phyloP scores from a whole-genome alignment of 2,113 vertebrate species.

The Mesoclemmys tuberculata region DNA sequence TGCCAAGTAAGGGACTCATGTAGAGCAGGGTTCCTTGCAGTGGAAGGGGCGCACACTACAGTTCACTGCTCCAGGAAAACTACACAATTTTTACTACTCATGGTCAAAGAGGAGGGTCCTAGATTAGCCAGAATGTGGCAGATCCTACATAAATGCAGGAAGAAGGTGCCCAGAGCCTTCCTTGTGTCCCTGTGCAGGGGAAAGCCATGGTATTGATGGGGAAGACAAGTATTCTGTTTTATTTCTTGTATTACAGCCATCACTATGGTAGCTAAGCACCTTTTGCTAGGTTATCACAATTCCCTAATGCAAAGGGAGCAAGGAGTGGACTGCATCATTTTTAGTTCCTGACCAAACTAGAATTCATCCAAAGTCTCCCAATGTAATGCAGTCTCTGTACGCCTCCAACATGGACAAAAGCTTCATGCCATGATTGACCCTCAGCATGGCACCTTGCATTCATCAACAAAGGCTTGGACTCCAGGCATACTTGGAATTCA shows the following conservation, averaged over 20 bases:
- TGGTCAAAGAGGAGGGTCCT: not conserved
- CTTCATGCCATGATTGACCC: not conserved
- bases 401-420: not conserved
- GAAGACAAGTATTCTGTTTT: not conserved
- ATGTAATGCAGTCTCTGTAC: not conserved
- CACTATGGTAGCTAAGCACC: not conserved
- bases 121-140: not conserved
- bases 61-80: not conserved
- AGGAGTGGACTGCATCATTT: not conserved
- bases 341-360: not conserved
- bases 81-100: rapidly evolving
- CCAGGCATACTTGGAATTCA: not conserved
- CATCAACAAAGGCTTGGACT: not conserved
- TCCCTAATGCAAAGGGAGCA: not conserved
- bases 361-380: not conserved
- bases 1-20: not conserved
- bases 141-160: not conserved
- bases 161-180: not conserved
- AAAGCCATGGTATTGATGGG: not conserved
- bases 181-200: not conserved
- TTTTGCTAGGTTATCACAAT: not conserved
- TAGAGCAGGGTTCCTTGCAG: not conserved
- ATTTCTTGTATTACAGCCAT: not conserved
- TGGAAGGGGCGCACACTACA: not conserved
- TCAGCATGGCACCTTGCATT: not conserved